Percentiles rank a stretch among this genome's conserved stretches.
phyloP scores from a whole-genome alignment of 2,797 vertebrate genomes.

The Adrianichthys oophorus region DNA sequence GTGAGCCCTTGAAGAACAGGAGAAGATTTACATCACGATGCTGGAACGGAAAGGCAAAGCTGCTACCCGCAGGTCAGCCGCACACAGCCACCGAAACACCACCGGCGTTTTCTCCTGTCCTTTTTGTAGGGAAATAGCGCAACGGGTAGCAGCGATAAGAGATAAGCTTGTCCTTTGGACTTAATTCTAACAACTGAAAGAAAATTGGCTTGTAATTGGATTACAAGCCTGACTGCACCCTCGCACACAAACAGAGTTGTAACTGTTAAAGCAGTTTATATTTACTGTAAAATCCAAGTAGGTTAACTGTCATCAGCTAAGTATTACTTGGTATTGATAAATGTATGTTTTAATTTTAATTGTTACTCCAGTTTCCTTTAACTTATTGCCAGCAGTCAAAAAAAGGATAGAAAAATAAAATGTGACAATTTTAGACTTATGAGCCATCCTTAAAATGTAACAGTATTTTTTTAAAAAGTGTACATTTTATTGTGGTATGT shows the following conservation, averaged over 20 bases:
- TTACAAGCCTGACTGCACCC: background rate
- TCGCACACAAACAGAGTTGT: background rate
- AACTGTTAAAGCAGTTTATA: slow-evolving; percentile 5
- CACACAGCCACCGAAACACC: background rate
- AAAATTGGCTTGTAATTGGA: slow-evolving; percentile 6
- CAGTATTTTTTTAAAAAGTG: too few relatives aligned
- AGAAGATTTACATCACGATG: slow-evolving; percentile 33
- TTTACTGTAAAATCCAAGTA: background rate
- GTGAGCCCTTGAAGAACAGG: slow-evolving; percentile 28
- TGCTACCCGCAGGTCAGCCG: background rate
- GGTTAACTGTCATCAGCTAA: too few relatives aligned
- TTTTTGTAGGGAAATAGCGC: slow-evolving; percentile 18
- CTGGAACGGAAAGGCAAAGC: slow-evolving; percentile 21
- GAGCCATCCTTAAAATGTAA: too few relatives aligned
- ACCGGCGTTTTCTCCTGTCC: slow-evolving; percentile 20
- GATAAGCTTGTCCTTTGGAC: background rate
- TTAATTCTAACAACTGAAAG: background rate
- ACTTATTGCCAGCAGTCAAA: background rate
- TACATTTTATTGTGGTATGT: slow-evolving; percentile 1
- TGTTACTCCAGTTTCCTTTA: background rate
- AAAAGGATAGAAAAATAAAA: too few relatives aligned
- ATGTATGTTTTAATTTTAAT: background rate
- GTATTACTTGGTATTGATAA: background rate
- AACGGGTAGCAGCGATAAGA: slow-evolving; percentile 41
- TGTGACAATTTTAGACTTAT: too few relatives aligned